phyloP scores from a whole-genome alignment of 2,797 vertebrate species.

The Rousettus madagascariensis region DNA sequence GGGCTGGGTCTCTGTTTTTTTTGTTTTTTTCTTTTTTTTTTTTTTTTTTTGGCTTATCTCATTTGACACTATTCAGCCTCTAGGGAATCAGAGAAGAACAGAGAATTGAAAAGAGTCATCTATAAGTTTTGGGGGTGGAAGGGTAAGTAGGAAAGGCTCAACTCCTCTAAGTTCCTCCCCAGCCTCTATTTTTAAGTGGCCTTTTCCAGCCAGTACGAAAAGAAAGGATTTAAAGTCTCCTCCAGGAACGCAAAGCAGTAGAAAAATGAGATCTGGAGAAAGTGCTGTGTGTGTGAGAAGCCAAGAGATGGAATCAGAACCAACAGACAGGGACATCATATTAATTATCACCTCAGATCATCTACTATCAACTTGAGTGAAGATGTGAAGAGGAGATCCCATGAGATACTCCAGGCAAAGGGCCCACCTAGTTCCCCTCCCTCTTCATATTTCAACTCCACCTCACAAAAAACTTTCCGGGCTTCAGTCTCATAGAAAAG shows the following conservation, averaged over 20 bases:
- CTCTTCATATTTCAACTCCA: conserved; percentile 66
- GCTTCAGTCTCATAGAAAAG: conserved; percentile 98
- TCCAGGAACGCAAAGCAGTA: not conserved
- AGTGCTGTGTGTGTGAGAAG: not conserved
- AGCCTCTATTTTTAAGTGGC: not conserved
- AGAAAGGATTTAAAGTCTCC: not conserved
- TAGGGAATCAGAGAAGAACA: not conserved
- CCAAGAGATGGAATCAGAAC: not conserved
- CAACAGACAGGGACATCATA: not conserved
- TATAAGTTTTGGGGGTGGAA: not conserved
- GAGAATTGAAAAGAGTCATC: not conserved
- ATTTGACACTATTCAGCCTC: not conserved
- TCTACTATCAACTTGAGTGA: not conserved
- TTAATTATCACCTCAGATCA: not conserved
- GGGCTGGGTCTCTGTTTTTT: not conserved
- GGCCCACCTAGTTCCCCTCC: not conserved
- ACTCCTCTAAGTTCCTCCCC: not conserved
- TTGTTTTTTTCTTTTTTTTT: not conserved
- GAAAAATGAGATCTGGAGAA: not conserved
- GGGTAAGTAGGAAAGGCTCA: not conserved
- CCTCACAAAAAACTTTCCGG: conserved; percentile 97
- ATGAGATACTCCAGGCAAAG: not conserved
- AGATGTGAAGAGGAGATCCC: not conserved
- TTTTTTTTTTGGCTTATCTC: not conserved
- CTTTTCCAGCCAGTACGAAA: not conserved